Conservation (phyloP, 30 jellyfish, hydroid and myxozoan genomes). For the Pelagia noctiluca region DNA sequence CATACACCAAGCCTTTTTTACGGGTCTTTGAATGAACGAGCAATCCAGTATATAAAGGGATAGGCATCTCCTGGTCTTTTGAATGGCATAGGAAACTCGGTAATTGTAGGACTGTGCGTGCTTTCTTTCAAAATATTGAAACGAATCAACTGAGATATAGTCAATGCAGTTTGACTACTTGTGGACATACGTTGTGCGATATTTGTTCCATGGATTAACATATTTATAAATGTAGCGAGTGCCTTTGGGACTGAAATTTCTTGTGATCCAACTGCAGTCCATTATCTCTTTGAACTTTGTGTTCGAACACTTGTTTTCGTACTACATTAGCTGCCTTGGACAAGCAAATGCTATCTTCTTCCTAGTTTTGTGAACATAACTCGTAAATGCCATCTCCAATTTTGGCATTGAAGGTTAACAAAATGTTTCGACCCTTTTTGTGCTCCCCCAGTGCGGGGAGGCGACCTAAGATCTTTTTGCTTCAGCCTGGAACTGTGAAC, state of each 20-base stretch:
- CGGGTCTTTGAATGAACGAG: slow-evolving; percentile 4
- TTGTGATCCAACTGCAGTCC: slow-evolving; percentile 23
- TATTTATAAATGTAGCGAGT: slow-evolving; percentile 14
- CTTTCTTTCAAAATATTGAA: background rate
- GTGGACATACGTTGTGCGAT: slow-evolving; percentile 13
- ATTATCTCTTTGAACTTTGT: slow-evolving; percentile 10
- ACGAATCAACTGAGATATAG: slow-evolving; percentile 3
- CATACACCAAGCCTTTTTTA: background rate
- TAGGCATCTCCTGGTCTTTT: slow-evolving; percentile 1
- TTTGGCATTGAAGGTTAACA: slow-evolving; percentile 18
- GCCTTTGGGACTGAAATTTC: slow-evolving; percentile 15
- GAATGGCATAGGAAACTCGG: background rate
- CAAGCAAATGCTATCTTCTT: slow-evolving; percentile 33
- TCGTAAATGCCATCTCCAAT: slow-evolving; percentile 3
- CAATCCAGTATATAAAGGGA: slow-evolving; percentile 1
- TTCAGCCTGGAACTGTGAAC: slow-evolving; percentile 31
- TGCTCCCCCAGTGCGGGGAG: slow-evolving; percentile 27
- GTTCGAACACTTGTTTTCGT: slow-evolving; percentile 15
- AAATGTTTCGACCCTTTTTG: slow-evolving; percentile 14
- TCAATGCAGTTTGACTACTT: slow-evolving; percentile 3
- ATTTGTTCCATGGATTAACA: slow-evolving; percentile 24
- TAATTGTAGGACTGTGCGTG: slow-evolving; percentile 1
- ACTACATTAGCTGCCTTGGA: slow-evolving; percentile 20
- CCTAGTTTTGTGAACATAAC: slow-evolving; percentile 9
- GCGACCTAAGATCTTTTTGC: slow-evolving; percentile 3